Percentiles rank a stretch among this genome's conserved stretches.
These are phyloP conservation scores for Drosophila insularis DNA, from an alignment of 1,140 invertebrate species.

Conservation along the genomic window DNA sequence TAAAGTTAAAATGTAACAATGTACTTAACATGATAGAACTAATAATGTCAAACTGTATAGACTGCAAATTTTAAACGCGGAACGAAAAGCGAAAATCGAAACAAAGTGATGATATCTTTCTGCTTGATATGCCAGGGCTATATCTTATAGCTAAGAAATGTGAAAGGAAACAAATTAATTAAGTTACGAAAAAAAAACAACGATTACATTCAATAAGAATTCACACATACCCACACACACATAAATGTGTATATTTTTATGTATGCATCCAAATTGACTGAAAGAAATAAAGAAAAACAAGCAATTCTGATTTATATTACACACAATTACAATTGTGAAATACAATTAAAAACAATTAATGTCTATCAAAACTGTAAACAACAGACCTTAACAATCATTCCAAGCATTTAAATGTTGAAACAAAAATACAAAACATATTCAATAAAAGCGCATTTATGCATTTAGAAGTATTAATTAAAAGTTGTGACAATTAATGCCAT, in stretches of 20 bases:
- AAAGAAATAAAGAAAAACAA: slow-evolving; percentile 21
- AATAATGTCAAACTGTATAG: slow-evolving; percentile 63
- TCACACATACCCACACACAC: not conserved
- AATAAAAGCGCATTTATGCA: slow-evolving; percentile 57
- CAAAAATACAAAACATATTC: slow-evolving; percentile 29
- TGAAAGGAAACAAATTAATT: slow-evolving; percentile 40
- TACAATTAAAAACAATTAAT: slow-evolving; percentile 39
- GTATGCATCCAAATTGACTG: slow-evolving; percentile 47
- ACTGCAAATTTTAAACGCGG: slow-evolving; percentile 60
- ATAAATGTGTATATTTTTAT: not conserved
- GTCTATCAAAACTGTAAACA: slow-evolving; percentile 38
- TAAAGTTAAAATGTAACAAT: slow-evolving; percentile 44
- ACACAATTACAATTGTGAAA: slow-evolving; percentile 18
- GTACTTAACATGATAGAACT: slow-evolving; percentile 6
- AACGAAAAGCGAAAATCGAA: slow-evolving; percentile 31
- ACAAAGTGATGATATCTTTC: slow-evolving; percentile 57
- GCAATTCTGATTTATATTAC: slow-evolving; percentile 29
- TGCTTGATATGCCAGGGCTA: slow-evolving; percentile 71
- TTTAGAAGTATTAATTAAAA: slow-evolving; percentile 33
- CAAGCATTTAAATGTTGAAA: slow-evolving; percentile 56
- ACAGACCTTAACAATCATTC: slow-evolving; percentile 26
- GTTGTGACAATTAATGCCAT: not conserved
- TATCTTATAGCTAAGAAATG: slow-evolving; percentile 69
- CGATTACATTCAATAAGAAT: slow-evolving; percentile 35
- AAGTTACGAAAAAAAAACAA: slow-evolving; percentile 54